phyloP scores from a whole-genome alignment of 2,797 vertebrate genomes.

The Tolypeutes matacus region DNA sequence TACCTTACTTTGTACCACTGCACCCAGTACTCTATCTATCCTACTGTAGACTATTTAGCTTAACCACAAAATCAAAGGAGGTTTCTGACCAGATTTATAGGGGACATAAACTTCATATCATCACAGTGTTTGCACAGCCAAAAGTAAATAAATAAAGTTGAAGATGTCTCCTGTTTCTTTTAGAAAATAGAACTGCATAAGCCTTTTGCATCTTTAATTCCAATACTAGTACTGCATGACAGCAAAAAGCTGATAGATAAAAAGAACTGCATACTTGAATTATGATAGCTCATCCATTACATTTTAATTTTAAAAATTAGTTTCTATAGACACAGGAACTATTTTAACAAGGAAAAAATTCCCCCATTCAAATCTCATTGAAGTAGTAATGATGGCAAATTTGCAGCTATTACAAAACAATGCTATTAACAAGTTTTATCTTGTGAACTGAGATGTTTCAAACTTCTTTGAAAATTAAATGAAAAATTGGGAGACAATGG shows the following conservation, averaged over 20 bases:
- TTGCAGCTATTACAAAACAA: slow-evolving; percentile 66
- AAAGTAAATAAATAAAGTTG: slow-evolving; percentile 85
- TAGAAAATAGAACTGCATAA: slow-evolving; percentile 83
- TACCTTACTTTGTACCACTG: slow-evolving; percentile 87
- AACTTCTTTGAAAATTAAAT: too few relatives aligned
- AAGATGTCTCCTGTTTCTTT: slow-evolving; percentile 86
- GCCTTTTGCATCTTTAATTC: slow-evolving; percentile 77
- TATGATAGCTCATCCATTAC: slow-evolving; percentile 77
- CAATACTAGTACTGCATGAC: slow-evolving; percentile 84
- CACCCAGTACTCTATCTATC: slow-evolving; percentile 81
- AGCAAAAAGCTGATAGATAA: slow-evolving; percentile 19
- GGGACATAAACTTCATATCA: slow-evolving; percentile 77
- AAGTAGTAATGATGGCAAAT: slow-evolving; percentile 68
- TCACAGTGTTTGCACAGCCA: slow-evolving; percentile 80
- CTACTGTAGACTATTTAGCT: slow-evolving; percentile 80
- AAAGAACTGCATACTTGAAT: background rate
- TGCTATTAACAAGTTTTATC: slow-evolving; percentile 68
- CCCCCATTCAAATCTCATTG: slow-evolving; percentile 61
- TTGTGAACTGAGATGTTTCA: slow-evolving; percentile 1
- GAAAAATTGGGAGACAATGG: too few relatives aligned
- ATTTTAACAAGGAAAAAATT: slow-evolving; percentile 61
- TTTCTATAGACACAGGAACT: slow-evolving; percentile 75
- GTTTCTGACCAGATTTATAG: slow-evolving; percentile 83
- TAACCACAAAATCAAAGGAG: slow-evolving; percentile 82
- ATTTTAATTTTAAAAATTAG: slow-evolving; percentile 72